Evolutionary conservation across 1,140 invertebrate species (phyloP), one percentile per base, ranked within the genome.

Genomic region (Prorops nasuta): DNA sequence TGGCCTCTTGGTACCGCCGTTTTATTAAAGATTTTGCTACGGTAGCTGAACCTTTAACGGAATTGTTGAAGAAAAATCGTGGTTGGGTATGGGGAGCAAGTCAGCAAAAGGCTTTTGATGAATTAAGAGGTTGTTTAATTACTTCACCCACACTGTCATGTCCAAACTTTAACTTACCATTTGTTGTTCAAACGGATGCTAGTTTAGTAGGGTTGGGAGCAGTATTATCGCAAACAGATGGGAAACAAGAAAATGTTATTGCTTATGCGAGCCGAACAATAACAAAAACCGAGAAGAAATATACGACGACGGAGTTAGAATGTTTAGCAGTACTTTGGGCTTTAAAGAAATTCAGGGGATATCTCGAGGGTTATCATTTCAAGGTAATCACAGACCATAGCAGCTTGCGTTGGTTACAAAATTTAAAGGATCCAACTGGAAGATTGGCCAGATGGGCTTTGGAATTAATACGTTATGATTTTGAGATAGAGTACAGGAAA

Each of bases 361-460:
- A 35, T 35, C 9, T 35, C 7, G 34, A 40, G 20, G 38, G 38
- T 8, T 40, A 40, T 14, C 14, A 12, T 8, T 35, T 35, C 14
- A 35, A 6, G 3, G 34, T 35, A 14, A 10, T 35, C 4, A 35
- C 34, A 7, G 20, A 40, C 10, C 38, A 40, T 22, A 40, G 38
- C 20, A 12, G 17, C 15, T 19, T 40, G 14, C 4, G 20, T 6
- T 83, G 77, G 76, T 54, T 83, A 2, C 63, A 71, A 42, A 58
- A 55, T 1, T 55, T 79, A 0, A 80, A 77, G 58, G 67, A 69
- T 6, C 67, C 76, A 0, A 68, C 55, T 0, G 68, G 69, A 6
- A 44, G 64, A 10, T 43, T 76, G 10, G 73, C 74, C 0, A 50
- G 78, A 41, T 82, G 79, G 79, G 61, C 71, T 3, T 42, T 65